Base-by-base conservation (phyloP, 2,888 invertebrate species). In the Dinocampus coccinellae region DNA sequence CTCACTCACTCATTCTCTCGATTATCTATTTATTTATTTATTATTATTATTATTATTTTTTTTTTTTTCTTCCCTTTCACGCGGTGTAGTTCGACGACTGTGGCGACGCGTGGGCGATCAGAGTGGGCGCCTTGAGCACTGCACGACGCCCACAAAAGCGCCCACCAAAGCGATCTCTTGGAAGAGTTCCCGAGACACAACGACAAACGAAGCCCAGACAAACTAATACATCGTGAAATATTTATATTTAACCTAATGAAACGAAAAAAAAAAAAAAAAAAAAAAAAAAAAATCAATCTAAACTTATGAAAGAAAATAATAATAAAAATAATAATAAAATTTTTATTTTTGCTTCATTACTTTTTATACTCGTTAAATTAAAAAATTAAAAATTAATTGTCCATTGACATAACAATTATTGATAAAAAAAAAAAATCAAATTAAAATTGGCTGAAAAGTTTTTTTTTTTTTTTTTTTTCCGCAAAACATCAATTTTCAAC, bases 81-180 rank as follows among this genome's bases (percentile, higher is more conserved):
- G 7, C 16, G 47, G 47, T 47, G 47, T 39, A 24, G 24, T 24
- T 39, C 63, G 58, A 20, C 63, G 63, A 61, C 39, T 47, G 16
- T 47, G 42, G 39, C 47, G 57, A 55, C 71, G 75, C 73, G 77
- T 77, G 75, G 77, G 77, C 74, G 81, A 70, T 52, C 63, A 73
- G 78, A 80, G 84, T 82, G 82, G 83, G 83, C 81, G 81, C 80
- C 67, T 66, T 57, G 64, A 72, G 72, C 75, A 74, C 73, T 70
- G 78, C 47, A 47, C 76, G 77, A 77, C 76, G 77, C 83, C 83
- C 83, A 83, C 83, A 77, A 74, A n/a, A 76, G 82, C 81, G 79
- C 78, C 82, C 79, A 82, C 80, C 78, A 74, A 57, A 53, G 62
- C 55, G 33, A 58, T 57, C 66, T 66, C 57, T 66, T 66, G 66